Evolutionary conservation across 2,113 vertebrate species (phyloP), one percentile per base, ranked within the genome.

Genomic region (Lophochroa leadbeateri): DNA sequence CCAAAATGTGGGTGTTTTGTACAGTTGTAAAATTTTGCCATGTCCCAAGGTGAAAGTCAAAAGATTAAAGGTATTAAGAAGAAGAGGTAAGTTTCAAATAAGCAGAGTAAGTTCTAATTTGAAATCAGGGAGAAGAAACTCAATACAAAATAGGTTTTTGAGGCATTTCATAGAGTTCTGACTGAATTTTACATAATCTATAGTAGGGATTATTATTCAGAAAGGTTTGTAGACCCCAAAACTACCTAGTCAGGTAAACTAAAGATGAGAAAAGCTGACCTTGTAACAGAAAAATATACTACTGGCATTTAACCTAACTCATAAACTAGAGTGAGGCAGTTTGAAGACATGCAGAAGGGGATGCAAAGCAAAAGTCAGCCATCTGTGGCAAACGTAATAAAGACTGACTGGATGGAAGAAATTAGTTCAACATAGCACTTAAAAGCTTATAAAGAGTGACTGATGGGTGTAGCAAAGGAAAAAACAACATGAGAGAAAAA

Each of bases 281-380:
- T 93, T 93, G 79, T 72, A 88, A 90, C 17, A 76, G 55, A 65
- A 88, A 85, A 94, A 76, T 76, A 72, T 88, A 35, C 29, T 77
- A 23, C 63, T 80, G n/a, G 37, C 79, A 86, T 94, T 96, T 94
- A 80, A 90, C 82, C 79, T 65, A 57, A 57, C 52, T 93, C 76
- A 79, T 93, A 96, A 97, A 96, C 39, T 65, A 87, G 53, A 89
- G 25, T 67, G 88, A 92, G 41, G 79, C 63, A 76, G 41, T 86
- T 92, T 92, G 88, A 97, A 88, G 85, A 69, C 47, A 23, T 23
- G 21, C 44, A 72, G 75, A 94, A 76, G 44, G 47, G 44, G 93
- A 97, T 86, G 85, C 53, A 93, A 95, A 96, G 41, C 43, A 67
- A 92, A 93, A 85, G 67, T 90, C 90, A 93, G 53, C 11, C 0